Evolutionary conservation across 1,140 invertebrate genomes (phyloP).

Genomic region (Chironomus tepperi): DNA sequence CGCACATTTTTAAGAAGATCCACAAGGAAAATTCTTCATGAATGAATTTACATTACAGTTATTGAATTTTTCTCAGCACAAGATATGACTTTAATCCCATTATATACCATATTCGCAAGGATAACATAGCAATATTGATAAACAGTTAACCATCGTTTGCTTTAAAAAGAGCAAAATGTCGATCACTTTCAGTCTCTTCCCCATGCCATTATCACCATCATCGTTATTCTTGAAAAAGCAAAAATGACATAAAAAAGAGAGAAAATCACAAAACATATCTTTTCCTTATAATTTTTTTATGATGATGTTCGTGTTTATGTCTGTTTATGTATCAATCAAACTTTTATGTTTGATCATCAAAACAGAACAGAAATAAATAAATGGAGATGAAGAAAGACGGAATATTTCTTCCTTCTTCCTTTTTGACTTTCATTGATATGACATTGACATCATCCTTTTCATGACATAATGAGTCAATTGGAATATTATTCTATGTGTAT

Average conservation of each 20-base stretch:
- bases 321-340: constrained; percentile 24
- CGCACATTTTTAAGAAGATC: too few relatives aligned
- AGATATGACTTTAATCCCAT: too few relatives aligned
- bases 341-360: constrained; percentile 9
- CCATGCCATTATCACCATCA: background rate
- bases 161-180: too few relatives aligned
- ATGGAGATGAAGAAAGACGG: background rate
- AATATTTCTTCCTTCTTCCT: background rate
- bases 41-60: too few relatives aligned
- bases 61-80: too few relatives aligned
- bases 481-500: too few relatives aligned
- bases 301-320: constrained; percentile 22
- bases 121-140: background rate
- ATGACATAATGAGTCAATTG: background rate
- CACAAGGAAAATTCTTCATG: too few relatives aligned
- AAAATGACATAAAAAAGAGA: background rate
- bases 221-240: background rate
- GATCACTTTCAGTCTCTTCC: background rate
- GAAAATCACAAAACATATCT: background rate
- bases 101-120: too few relatives aligned
- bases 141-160: background rate
- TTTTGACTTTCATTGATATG: background rate
- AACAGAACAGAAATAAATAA: background rate
- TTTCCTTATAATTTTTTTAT: constrained; percentile 14
- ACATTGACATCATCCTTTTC: background rate